These are phyloP conservation scores for Cephalopachus bancanus DNA, from an alignment of 2,797 vertebrate species.

Conservation along the genomic window DNA sequence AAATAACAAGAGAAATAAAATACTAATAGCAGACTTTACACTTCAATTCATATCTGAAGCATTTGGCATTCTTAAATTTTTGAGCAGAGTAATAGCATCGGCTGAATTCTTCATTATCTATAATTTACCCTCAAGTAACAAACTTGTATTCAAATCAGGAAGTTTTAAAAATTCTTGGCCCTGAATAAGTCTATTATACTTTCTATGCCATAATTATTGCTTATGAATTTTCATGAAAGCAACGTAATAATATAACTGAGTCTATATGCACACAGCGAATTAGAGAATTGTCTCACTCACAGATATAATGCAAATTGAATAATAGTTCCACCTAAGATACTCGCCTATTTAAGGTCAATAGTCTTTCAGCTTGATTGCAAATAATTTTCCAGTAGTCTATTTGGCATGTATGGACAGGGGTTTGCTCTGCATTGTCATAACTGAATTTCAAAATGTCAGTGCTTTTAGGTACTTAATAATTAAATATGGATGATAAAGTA, in stretches of 20 bases:
- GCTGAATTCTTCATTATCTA: constrained; percentile 29
- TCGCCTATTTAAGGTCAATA: neutral
- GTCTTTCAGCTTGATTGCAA: neutral
- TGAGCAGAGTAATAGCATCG: neutral
- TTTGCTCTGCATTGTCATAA: constrained; percentile 6
- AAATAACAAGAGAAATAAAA: neutral
- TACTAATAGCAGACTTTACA: neutral
- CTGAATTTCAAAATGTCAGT: constrained; percentile 43
- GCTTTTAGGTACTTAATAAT: constrained; percentile 67
- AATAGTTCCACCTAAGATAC: neutral
- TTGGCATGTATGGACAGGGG: neutral
- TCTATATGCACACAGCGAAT: neutral
- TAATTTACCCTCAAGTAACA: constrained; percentile 59
- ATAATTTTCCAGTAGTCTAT: neutral
- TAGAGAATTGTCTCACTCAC: neutral
- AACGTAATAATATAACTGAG: neutral
- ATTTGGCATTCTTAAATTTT: neutral
- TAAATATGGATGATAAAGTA: constrained; percentile 59
- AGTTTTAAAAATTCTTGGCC: neutral
- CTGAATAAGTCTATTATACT: constrained; percentile 38
- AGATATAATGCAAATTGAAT: constrained; percentile 1
- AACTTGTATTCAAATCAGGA: constrained; percentile 10
- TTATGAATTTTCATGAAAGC: constrained; percentile 64
- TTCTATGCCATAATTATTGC: constrained; percentile 23
- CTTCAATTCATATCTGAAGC: neutral